Evolutionary conservation across 2,113 vertebrate species (phyloP).

Genomic region (Anolis sagrei): DNA sequence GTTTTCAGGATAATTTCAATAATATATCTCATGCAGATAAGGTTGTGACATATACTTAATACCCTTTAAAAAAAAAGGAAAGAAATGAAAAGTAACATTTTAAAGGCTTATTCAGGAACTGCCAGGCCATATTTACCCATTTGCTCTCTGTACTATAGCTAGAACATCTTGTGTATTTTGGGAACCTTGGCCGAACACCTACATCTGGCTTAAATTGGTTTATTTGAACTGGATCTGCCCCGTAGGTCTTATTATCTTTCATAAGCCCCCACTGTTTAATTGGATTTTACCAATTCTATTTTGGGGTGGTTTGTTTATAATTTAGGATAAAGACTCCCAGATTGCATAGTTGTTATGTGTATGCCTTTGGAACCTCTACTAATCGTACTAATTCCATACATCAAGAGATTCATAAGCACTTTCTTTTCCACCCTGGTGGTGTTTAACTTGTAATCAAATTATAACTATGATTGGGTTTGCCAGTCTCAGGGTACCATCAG

Average conservation of each 20-base stretch:
- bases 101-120: not conserved
- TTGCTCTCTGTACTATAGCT: not conserved
- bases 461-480: not conserved
- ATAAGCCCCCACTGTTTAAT: not conserved
- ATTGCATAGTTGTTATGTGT: not conserved
- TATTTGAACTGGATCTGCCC: not conserved
- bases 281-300: not conserved
- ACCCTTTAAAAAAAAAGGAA: too few relatives aligned
- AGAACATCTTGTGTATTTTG: slow-evolving; percentile 4
- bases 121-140: not conserved
- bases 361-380: not conserved
- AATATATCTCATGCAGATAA: too few relatives aligned
- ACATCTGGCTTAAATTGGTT: not conserved
- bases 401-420: not conserved
- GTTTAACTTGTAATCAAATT: not conserved
- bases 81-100: too few relatives aligned
- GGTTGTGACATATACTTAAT: too few relatives aligned
- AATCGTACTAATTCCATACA: not conserved
- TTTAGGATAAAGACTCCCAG: not conserved
- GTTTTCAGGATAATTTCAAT: too few relatives aligned
- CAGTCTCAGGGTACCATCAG: not conserved
- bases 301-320: not conserved
- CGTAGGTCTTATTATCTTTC: not conserved
- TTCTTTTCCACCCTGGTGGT: not conserved
- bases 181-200: not conserved